Conservation (phyloP, 2,888 invertebrate species). For the Graphium colonna region DNA sequence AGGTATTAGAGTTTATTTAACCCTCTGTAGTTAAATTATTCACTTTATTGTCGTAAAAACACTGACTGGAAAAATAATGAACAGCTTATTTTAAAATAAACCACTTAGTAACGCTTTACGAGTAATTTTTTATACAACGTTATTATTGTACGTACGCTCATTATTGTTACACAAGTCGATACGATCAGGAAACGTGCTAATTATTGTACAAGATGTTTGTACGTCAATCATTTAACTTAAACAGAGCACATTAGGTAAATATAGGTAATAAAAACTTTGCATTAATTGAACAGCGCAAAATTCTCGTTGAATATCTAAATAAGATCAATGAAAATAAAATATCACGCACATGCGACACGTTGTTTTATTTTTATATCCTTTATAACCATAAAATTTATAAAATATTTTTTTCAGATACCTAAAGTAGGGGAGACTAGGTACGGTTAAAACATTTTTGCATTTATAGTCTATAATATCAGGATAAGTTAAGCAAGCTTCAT, state of each 20-base stretch:
- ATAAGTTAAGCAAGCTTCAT: no score
- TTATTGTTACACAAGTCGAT: slow-evolving; percentile 51
- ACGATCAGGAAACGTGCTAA: slow-evolving; percentile 45
- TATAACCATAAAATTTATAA: no score
- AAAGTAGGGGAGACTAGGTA: no score
- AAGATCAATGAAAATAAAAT: slow-evolving; percentile 74
- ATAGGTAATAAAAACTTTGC: slow-evolving; percentile 62
- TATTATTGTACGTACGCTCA: slow-evolving; percentile 55
- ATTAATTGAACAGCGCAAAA: slow-evolving; percentile 66
- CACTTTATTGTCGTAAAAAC: slow-evolving; percentile 30
- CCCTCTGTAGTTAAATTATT: slow-evolving; percentile 21
- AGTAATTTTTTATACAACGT: slow-evolving; percentile 62
- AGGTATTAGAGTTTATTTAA: slow-evolving; percentile 5
- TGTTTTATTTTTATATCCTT: slow-evolving; percentile 49
- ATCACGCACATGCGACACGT: slow-evolving; percentile 74
- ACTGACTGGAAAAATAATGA: slow-evolving; percentile 40
- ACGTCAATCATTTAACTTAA: slow-evolving; percentile 55
- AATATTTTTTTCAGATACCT: no score
- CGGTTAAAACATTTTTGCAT: no score
- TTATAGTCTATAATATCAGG: no score
- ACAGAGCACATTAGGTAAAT: slow-evolving; percentile 72
- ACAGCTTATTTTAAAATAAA: slow-evolving; percentile 27
- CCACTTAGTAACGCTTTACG: slow-evolving; percentile 45
- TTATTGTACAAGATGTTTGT: slow-evolving; percentile 36
- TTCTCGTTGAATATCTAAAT: slow-evolving; percentile 55